Base-by-base conservation (phyloP, 2,797 vertebrate genomes). In the Microctenopoma steveboyesi region DNA sequence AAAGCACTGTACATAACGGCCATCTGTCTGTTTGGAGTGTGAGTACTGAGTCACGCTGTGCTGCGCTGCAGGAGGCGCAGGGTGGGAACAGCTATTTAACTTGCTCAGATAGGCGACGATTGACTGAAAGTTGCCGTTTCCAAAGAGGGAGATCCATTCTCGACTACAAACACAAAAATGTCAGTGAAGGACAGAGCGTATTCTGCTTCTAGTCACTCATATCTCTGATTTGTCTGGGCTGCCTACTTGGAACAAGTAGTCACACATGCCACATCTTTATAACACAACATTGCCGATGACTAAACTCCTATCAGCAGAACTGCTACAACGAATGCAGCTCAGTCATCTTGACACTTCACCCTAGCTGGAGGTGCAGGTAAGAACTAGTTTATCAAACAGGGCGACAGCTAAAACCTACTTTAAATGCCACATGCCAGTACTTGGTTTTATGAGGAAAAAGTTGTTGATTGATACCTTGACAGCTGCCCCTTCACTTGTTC, bases 1-100 rank as follows among this genome's bases (percentile, higher is more conserved):
- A 91, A 93, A 86, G 88, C 81, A 82, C 83, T 86, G 90, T 86
- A 89, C 67, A 76, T 91, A 92, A 93, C 91, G 89, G 86, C 93
- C 93, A 94, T 93, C 91, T 93, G 92, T 89, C 91, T 91, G 86
- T 87, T 86, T 88, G 73, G 87, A 79, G 84, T 80, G 74, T 68
- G 85, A 86, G 82, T 66, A 63, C 64, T 68, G 86, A 91, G 88
- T 87, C 89, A 87, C 40, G 61, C 87, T 85, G 87, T 59, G 84
- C 74, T 39, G 79, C 83, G 5, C 87, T 72, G 82, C 86, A 67
- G 83, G 86, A 85, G 79, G 83, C 8, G 51, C 40, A 60, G 42
- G 63, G 57, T 69, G 67, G 87, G 76, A 86, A 72, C 68, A 72
- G 74, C 75, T 87, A 90, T 86, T 91, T 89, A 88, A 90, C 87